A percentile compares a stretch with the other conserved stretches of the same genome.
These are phyloP conservation scores for Cavia aperea DNA, from an alignment of 2,113 vertebrate genomes.

Conservation along the genomic window DNA sequence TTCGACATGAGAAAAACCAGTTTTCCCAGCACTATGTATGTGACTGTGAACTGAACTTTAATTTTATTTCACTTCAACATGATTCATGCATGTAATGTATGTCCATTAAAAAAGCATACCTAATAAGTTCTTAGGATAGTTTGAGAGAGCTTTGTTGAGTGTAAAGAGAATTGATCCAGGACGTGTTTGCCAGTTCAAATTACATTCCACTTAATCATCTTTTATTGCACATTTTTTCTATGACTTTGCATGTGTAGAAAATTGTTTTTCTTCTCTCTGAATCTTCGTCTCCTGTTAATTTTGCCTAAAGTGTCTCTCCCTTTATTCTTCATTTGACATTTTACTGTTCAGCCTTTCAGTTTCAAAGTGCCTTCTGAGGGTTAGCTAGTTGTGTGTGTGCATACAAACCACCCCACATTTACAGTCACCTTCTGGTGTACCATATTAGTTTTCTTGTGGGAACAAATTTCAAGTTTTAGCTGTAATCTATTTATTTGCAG, in stretches of 20 bases:
- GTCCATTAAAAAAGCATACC: not conserved
- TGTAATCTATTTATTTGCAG: not conserved
- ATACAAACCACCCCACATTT: not conserved
- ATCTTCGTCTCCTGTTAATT: not conserved
- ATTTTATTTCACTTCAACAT: not conserved
- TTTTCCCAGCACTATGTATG: not conserved
- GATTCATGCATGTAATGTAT: not conserved
- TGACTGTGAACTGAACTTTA: not conserved
- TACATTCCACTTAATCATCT: not conserved
- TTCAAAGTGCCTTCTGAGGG: not conserved
- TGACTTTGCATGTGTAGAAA: not conserved
- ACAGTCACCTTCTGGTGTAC: fast-evolving
- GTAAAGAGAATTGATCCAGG: not conserved
- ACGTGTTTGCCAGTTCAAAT: not conserved
- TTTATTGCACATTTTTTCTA: not conserved
- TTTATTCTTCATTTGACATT: not conserved
- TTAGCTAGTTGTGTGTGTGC: not conserved
- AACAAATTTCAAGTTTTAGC: not conserved
- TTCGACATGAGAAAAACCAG: not conserved
- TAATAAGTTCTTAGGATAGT: not conserved
- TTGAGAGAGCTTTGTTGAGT: not conserved
- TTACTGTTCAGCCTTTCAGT: not conserved
- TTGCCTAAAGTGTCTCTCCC: not conserved
- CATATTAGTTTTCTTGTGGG: not conserved
- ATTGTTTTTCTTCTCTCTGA: not conserved